Conservation (phyloP, 92 coral and sea anemone species). For the Chrysogorgia sp. region DNA sequence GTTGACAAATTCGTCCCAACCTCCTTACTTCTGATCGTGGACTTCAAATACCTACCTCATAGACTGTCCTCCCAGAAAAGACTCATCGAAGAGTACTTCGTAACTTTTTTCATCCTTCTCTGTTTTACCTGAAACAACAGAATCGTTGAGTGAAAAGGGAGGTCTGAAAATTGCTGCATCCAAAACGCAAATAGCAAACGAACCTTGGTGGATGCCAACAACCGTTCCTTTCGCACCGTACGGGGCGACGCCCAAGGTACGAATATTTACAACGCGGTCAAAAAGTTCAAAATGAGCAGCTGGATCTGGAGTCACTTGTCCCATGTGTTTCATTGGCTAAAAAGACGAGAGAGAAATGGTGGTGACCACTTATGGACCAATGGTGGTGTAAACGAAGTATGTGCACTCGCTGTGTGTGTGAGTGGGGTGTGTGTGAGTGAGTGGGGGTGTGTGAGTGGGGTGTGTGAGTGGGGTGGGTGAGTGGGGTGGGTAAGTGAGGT, state of each 20-base stretch:
- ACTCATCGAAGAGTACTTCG: slow-evolving; percentile 86
- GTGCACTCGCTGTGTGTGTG: too few species aligned
- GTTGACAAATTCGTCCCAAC: too few species aligned
- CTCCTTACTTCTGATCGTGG: too few species aligned
- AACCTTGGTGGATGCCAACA: slow-evolving; percentile 88
- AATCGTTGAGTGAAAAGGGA: too few species aligned
- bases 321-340: slow-evolving; percentile 85
- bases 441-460: too few species aligned
- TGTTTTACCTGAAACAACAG: not conserved
- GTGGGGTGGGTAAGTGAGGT: too few species aligned
- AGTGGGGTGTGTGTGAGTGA: too few species aligned
- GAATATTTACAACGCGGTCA: slow-evolving; percentile 95
- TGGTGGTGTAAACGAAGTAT: too few species aligned
- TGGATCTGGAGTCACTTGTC: slow-evolving; percentile 77
- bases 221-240: slow-evolving; percentile 89
- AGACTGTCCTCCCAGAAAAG: slow-evolving; percentile 78
- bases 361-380: too few species aligned
- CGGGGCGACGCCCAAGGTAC: slow-evolving; percentile 80
- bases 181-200: not conserved
- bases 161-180: not conserved
- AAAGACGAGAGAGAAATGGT: not conserved
- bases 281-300: slow-evolving; percentile 84
- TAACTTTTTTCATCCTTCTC: slow-evolving; percentile 63
- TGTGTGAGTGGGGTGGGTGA: too few species aligned
- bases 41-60: too few species aligned